Percentiles rank a stretch among this genome's conserved stretches.
Conservation (phyloP, 2,797 vertebrate species). For the Tenualosa thibaudeaui region DNA sequence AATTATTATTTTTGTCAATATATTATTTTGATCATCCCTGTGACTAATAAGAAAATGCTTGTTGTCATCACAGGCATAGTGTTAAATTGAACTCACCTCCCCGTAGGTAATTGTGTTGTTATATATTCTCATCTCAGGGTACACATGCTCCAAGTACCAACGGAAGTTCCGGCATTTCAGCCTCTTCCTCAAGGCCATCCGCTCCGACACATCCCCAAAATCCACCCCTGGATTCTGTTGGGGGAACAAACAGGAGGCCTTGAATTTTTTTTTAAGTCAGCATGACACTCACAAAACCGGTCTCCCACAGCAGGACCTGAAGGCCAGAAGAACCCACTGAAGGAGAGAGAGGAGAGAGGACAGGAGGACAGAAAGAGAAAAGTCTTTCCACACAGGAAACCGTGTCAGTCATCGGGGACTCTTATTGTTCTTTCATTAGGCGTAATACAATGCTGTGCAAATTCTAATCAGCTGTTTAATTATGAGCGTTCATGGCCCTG, state of each 20-base stretch:
- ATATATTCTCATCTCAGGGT: constrained; percentile 97
- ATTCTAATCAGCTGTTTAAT: constrained; percentile 73
- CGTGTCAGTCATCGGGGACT: constrained; percentile 58
- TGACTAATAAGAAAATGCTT: not conserved
- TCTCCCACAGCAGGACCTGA: constrained; percentile 14
- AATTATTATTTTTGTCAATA: not conserved
- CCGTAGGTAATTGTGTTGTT: constrained; percentile 98
- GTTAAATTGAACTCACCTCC: constrained; percentile 67
- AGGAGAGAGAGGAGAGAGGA: not conserved
- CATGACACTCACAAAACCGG: not conserved
- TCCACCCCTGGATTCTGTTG: constrained; percentile 93
- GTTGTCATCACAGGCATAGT: not conserved
- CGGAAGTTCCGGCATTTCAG: constrained; percentile 93
- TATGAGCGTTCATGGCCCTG: constrained; percentile 62
- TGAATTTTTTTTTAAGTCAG: not conserved
- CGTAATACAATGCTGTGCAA: constrained; percentile 62
- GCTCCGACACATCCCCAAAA: constrained; percentile 94
- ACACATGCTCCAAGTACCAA: constrained; percentile 97
- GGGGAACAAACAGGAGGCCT: not conserved
- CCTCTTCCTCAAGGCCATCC: constrained; percentile 86
- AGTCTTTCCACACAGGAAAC: constrained; percentile 50
- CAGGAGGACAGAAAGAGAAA: not conserved
- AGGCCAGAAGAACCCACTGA: not conserved
- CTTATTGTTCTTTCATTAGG: constrained; percentile 71
- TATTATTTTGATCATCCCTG: not conserved